phyloP scores from a whole-genome alignment of 2,113 vertebrate species.

The Semnornis frantzii region DNA sequence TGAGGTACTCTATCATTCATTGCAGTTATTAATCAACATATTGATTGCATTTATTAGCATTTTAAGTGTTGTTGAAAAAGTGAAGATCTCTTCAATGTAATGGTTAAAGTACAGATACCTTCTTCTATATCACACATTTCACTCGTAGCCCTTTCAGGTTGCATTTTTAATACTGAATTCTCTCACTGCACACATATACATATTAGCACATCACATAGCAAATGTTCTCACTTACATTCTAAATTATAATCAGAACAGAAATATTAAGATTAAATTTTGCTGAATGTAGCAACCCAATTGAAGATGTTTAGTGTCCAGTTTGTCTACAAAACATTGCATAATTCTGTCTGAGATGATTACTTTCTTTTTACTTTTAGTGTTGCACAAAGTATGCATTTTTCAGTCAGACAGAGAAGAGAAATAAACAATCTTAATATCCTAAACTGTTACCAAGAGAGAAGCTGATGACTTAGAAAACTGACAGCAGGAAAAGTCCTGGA shows the following conservation, averaged over 20 bases:
- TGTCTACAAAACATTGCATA: background rate
- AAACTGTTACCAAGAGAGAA: background rate
- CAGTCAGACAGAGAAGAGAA: background rate
- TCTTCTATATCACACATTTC: background rate
- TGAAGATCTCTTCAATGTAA: background rate
- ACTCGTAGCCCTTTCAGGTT: background rate
- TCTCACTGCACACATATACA: background rate
- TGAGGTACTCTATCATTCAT: background rate
- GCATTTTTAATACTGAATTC: background rate
- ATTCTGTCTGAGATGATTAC: background rate
- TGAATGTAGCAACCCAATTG: background rate
- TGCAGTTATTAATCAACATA: background rate
- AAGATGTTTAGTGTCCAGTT: background rate
- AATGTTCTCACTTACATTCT: background rate
- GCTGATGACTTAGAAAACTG: background rate
- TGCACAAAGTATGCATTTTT: background rate
- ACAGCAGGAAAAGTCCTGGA: background rate
- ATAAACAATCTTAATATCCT: background rate
- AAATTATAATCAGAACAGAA: background rate
- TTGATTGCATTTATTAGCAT: background rate
- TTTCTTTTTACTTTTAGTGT: background rate
- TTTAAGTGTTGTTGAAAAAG: background rate
- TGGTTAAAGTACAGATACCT: background rate
- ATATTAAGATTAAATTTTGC: background rate
- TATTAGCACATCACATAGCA: background rate